Evolutionary conservation across 2,113 vertebrate species (phyloP), one percentile per base, ranked within the genome.

Genomic region (Vidua chalybeata): DNA sequence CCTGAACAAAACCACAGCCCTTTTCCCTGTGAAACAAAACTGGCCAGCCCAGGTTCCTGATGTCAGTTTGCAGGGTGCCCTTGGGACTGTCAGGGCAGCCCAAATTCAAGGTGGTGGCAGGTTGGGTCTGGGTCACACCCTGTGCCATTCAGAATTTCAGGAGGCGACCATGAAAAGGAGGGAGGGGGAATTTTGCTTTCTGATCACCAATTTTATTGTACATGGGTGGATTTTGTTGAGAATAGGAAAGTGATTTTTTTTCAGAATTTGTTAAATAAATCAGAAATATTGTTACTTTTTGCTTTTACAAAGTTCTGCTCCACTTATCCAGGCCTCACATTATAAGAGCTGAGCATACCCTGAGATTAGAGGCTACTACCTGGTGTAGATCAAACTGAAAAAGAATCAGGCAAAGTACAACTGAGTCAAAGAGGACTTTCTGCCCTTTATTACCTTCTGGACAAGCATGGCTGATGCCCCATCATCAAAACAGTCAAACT

Each of bases 371-470:
- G 18, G 35, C 9, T 39, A 20, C 26, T 39, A 17, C 31, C 27
- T 31, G 46, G 13, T 22, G 6, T 6, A 56, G 59, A 78, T 13
- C 22, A 37, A 71, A 46, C 15, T 5, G 15, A 52, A 56, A 20
- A n/a, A 95, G 26, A 58, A 84, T 26, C 19, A 45, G 74, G 31
- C 9, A 31, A 84, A 41, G 11, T 4, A 37, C 77, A 59, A 45
- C 13, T 46, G 51, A 73, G 46, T 45, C 74, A 31, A 45, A 87
- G 85, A 66, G 28, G 67, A 54, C 54, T 68, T 92, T 87, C 28
- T 76, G 78, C 68, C 78, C 84, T 96, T 96, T 96, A 89, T 89
- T 95, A 77, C 64, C 52, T 84, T 67, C 76, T 55, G 56, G 48
- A 86, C 64, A 86, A 92, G 55, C 18, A 71, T 0, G 0, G 63